Evolutionary conservation across 92 coral and sea anemone species (phyloP), one percentile per base, ranked within the genome.

Genomic region (Nematostella vectensis): DNA sequence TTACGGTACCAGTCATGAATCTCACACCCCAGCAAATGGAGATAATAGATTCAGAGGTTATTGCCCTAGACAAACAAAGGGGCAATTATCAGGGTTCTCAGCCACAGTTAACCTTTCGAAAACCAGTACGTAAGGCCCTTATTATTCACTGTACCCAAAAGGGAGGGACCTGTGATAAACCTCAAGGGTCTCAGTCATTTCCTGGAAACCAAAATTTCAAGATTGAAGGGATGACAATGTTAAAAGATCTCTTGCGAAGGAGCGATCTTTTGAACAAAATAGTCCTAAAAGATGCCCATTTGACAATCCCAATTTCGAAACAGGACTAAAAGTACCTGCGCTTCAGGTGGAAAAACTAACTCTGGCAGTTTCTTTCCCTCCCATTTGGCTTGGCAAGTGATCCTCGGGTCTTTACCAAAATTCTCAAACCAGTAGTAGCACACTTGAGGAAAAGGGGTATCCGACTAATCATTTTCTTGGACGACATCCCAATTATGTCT

Each of bases 221-320:
- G 29, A 80, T 80, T 69, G 77, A 74, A 47, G 76, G 72, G 40
- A 74, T 79, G 26, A 70, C 54, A 25, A 74, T 74, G 67, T 36
- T 80, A 56, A 61, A 51, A 48, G 81, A 67, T 47, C 64, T 80
- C 26, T 38, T 80, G 19, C 45, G 54, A 55, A 62, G 64, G 39
- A 71, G 65, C 47, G 73, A 74, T 49, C 74, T 26, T 33, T 24
- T 73, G 59, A 63, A 42, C 25, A 79, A 79, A 26, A 47, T 67
- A 65, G 80, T 72, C 60, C 76, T 78, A 27, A 71, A 78, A 42
- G 85, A 78, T 57, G 75, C 85, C 8, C 72, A 78, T 54, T 33
- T 69, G 47, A 31, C 55, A 20, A 59, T 59, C 11, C 61, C 69
- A 2, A 43, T 71, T 8, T 53, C 57, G 63, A n/a, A 20, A 4